Evolutionary conservation across 2,888 invertebrate genomes (phyloP), one percentile per base, ranked within the genome.

Genomic region (Sericinus montela): DNA sequence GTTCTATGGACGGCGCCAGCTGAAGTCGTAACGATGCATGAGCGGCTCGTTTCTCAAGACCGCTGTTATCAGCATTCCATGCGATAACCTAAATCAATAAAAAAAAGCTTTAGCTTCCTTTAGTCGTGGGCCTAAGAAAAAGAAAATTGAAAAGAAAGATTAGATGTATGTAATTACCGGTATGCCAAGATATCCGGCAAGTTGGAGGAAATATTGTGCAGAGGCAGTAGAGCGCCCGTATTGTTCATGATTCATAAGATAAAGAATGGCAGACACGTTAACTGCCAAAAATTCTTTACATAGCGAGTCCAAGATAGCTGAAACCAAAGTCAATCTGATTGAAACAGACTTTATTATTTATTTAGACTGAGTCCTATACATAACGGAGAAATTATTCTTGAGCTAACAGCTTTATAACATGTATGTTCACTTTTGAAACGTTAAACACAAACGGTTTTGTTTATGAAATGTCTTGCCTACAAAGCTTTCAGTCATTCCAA

Each of bases 31-130:
- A 90, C 52, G 96, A 96, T 43, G 96, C 95, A 80, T 97, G 95
- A 19, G 96, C 95, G 34, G 96, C 95, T 57, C 94, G 82, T 56
- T 92, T 88, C 67, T 92, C 92, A 51, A 97, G 91, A 32, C 97
- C 98, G 34, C 98, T 97, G 83, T 98, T 98, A 81, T 98, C 98
- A 7, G 98, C 97, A 83, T 98, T 98, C 98, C 98, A 98, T 7
- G 97, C 97, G 63, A 98, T 97, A 45, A 98, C 97, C 65, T 87
- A 52, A 40, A 41, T 5, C 62, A 66, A 69, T 68, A 71, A 32
- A 32, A 32, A 32, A 32, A 32, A 3, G 25, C 7, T 25, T 25
- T 8, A 25, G 25, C 2, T 3, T 2, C 7, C 6, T 7, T 32
- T 32, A 32, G 11, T 32, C 6, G 11, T 32, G 11, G 6, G 7